phyloP scores from a whole-genome alignment of 2,888 invertebrate species.

The Tiliacea aurago region DNA sequence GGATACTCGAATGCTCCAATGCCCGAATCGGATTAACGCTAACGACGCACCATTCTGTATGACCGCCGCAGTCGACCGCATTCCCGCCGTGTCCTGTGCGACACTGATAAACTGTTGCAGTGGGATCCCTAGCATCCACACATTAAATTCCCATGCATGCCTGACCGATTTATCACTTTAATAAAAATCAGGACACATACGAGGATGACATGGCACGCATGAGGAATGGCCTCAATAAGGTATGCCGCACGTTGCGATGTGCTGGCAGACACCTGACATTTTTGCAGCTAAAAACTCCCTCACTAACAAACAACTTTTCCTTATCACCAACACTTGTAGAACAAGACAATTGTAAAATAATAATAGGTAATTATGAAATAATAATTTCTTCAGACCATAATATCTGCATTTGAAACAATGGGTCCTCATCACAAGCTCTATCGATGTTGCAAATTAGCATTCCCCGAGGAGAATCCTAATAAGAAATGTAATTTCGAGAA shows the following conservation, averaged over 20 bases:
- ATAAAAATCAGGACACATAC: constrained; percentile 51
- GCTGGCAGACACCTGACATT: constrained; percentile 26
- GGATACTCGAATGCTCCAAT: constrained; percentile 80
- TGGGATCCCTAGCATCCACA: constrained; percentile 49
- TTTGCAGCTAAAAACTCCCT: neutral
- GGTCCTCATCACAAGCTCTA: constrained; percentile 50
- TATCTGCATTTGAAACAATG: constrained; percentile 40
- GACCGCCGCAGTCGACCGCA: constrained; percentile 73
- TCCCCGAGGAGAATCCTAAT: constrained; percentile 63
- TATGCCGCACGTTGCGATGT: constrained; percentile 16
- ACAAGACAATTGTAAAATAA: neutral
- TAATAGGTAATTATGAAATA: neutral
- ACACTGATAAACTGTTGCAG: constrained; percentile 77
- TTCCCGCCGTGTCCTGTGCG: constrained; percentile 71
- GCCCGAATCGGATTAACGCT: constrained; percentile 87
- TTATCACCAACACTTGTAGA: neutral
- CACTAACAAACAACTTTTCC: neutral
- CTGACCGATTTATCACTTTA: constrained; percentile 55
- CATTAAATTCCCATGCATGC: constrained; percentile 57
- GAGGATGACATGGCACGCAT: constrained; percentile 20
- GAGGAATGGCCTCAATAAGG: constrained; percentile 34
- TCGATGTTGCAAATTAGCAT: constrained; percentile 66
- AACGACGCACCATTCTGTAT: constrained; percentile 87
- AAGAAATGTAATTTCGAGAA: constrained; percentile 68
- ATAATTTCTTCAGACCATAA: constrained; percentile 7